Percentiles rank a stretch among this genome's conserved stretches.
These are phyloP conservation scores for Neodiprion lecontei DNA, from an alignment of 1,140 invertebrate genomes.

Conservation along the genomic window DNA sequence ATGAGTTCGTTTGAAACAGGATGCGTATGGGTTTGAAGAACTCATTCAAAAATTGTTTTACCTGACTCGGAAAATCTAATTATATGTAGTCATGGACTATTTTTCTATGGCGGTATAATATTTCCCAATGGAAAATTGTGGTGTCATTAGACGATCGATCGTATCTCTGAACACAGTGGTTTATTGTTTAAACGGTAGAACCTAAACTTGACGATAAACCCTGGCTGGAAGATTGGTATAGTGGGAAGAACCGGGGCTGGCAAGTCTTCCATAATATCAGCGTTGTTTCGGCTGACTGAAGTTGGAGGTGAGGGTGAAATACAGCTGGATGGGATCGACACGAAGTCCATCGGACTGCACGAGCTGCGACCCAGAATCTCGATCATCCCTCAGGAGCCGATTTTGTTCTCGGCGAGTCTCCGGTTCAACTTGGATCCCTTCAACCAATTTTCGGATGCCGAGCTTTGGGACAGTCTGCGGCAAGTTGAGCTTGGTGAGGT, in stretches of 20 bases:
- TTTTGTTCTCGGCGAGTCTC: slow-evolving; percentile 80
- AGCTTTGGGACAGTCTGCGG: slow-evolving; percentile 61
- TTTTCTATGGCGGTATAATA: too few relatives aligned
- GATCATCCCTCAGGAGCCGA: slow-evolving; percentile 86
- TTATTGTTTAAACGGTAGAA: slow-evolving; percentile 41
- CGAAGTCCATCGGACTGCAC: slow-evolving; percentile 68
- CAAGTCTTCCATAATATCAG: slow-evolving; percentile 80
- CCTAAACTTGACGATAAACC: slow-evolving; percentile 66
- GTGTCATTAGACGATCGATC: too few relatives aligned
- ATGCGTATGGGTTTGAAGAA: too few relatives aligned
- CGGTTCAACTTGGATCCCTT: slow-evolving; percentile 90
- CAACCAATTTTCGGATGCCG: slow-evolving; percentile 68
- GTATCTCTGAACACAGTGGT: too few relatives aligned
- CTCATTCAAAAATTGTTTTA: too few relatives aligned
- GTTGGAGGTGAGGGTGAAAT: slow-evolving; percentile 57
- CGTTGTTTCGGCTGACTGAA: slow-evolving; percentile 72
- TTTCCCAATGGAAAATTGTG: too few relatives aligned
- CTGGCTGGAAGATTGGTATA: slow-evolving; percentile 76
- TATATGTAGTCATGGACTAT: too few relatives aligned
- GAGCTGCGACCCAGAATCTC: slow-evolving; percentile 77
- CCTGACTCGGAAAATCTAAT: too few relatives aligned
- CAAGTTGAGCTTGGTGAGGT: slow-evolving; percentile 66
- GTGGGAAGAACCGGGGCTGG: slow-evolving; percentile 83
- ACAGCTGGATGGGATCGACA: slow-evolving; percentile 74
- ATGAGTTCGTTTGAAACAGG: too few relatives aligned